A percentile compares a stretch with the other conserved stretches of the same genome.
Conservation (phyloP, 2,888 invertebrate genomes). For the Eudasyphora cyanicolor region DNA sequence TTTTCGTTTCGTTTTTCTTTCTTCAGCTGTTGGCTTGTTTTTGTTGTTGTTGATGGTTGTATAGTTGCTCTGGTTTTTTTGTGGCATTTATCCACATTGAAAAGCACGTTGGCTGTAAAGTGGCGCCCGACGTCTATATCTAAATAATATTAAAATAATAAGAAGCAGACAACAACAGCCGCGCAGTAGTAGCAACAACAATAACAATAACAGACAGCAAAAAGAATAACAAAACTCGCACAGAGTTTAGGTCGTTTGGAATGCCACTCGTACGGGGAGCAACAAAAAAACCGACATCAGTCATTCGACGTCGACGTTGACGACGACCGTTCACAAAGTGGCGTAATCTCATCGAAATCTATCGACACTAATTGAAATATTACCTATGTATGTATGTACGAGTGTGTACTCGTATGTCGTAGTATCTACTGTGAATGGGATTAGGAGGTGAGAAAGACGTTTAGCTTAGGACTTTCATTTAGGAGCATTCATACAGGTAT, state of each 20-base stretch:
- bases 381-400: not conserved
- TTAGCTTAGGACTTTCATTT: not conserved
- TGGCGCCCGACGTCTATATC: constrained; percentile 59
- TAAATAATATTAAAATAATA: constrained; percentile 33
- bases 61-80: not conserved
- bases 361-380: not conserved
- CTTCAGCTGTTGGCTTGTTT: constrained; percentile 25
- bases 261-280: constrained; percentile 2
- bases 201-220: not conserved
- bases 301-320: not conserved
- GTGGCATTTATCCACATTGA: not conserved
- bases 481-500: no score
- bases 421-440: not conserved
- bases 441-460: no score
- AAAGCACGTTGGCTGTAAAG: constrained; percentile 60
- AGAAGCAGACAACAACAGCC: constrained; percentile 6
- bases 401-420: no score
- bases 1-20: constrained; percentile 35
- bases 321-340: constrained; percentile 10
- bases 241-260: constrained; percentile 6
- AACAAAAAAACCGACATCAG: not conserved
- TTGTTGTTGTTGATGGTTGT: constrained; percentile 7
- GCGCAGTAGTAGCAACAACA: not conserved
- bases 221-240: not conserved
- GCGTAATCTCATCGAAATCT: not conserved